Percentiles rank a stretch among this genome's conserved stretches.
phyloP scores from a whole-genome alignment of 2,888 invertebrate genomes.

The Drosophila barbarae region DNA sequence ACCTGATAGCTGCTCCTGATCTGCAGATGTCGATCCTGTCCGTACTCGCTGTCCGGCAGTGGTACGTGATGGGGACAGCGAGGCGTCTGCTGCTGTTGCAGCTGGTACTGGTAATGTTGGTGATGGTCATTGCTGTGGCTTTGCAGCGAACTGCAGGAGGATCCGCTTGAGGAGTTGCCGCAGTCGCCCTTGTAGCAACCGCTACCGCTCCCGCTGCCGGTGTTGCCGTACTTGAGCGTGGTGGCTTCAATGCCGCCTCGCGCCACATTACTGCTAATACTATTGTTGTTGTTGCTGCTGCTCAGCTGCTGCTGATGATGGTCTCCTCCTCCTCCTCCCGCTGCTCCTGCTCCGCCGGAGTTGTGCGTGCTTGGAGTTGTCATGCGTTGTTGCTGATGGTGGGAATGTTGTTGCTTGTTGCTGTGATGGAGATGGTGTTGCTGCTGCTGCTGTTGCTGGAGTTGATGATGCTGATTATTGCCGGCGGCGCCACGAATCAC shows the following conservation, averaged over 20 bases:
- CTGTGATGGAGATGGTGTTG: conserved; percentile 48
- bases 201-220: conserved; percentile 61
- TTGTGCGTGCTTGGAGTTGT: conserved; percentile 49
- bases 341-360: conserved; percentile 55
- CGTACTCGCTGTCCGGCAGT: conserved; percentile 85
- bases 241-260: conserved; percentile 72
- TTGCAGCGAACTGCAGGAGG: conserved; percentile 63
- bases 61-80: conserved; percentile 84
- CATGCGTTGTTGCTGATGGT: conserved; percentile 59
- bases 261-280: conserved; percentile 70
- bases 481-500: conserved; percentile 70
- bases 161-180: conserved; percentile 50
- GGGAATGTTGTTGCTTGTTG: conserved; percentile 72
- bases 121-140: conserved; percentile 78
- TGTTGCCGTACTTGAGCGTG: conserved; percentile 71
- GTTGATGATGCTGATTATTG: conserved; percentile 53
- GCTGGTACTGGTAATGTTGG: conserved; percentile 77
- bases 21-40: conserved; percentile 83
- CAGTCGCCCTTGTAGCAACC: conserved; percentile 52
- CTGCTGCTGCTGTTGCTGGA: conserved; percentile 53
- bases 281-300: conserved; percentile 61
- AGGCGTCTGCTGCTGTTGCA: conserved; percentile 76
- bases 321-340: conserved; percentile 43
- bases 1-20: conserved; percentile 85
- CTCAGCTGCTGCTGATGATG: conserved; percentile 28